A percentile compares a stretch with the other conserved stretches of the same genome.
phyloP scores from a whole-genome alignment of 35 echinoderm and acorn worm species.

The Patiria miniata region DNA sequence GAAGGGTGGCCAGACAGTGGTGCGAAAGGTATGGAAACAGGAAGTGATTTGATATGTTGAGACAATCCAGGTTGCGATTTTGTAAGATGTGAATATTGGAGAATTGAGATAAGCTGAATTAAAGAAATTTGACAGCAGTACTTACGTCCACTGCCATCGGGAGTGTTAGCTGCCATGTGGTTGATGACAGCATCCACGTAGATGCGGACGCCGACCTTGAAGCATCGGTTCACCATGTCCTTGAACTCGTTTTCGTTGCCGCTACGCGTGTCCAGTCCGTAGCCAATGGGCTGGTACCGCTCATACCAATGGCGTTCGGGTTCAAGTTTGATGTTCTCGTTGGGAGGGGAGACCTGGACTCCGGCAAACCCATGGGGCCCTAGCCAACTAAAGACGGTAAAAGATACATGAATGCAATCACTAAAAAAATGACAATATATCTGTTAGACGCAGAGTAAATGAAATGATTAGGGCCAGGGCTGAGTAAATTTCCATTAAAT shows the following conservation, averaged over 20 bases:
- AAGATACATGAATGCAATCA: background rate
- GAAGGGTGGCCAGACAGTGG: too few species aligned
- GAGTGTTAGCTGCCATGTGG: slow-evolving; percentile 71
- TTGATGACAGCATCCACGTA: slow-evolving; percentile 88
- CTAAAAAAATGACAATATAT: too few species aligned
- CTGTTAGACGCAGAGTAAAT: too few species aligned
- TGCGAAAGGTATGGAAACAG: too few species aligned
- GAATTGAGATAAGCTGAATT: too few species aligned
- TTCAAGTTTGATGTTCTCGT: slow-evolving; percentile 23
- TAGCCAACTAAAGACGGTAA: slow-evolving; percentile 41
- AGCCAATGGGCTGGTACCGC: slow-evolving; percentile 70
- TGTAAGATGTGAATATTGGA: too few species aligned
- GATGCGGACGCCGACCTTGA: slow-evolving; percentile 43
- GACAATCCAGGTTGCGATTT: too few species aligned
- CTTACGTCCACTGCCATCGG: background rate
- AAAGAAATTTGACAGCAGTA: too few species aligned
- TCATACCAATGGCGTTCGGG: slow-evolving; percentile 66
- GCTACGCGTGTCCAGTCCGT: slow-evolving; percentile 44
- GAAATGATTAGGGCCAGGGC: too few species aligned
- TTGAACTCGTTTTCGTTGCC: slow-evolving; percentile 24
- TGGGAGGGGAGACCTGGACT: slow-evolving; percentile 74
- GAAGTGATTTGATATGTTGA: too few species aligned
- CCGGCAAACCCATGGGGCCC: slow-evolving; percentile 59
- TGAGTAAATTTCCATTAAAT: too few species aligned
- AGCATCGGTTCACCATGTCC: slow-evolving; percentile 63